Base-by-base conservation (phyloP, 2,113 vertebrate genomes). In the Syngnathus scovelli region DNA sequence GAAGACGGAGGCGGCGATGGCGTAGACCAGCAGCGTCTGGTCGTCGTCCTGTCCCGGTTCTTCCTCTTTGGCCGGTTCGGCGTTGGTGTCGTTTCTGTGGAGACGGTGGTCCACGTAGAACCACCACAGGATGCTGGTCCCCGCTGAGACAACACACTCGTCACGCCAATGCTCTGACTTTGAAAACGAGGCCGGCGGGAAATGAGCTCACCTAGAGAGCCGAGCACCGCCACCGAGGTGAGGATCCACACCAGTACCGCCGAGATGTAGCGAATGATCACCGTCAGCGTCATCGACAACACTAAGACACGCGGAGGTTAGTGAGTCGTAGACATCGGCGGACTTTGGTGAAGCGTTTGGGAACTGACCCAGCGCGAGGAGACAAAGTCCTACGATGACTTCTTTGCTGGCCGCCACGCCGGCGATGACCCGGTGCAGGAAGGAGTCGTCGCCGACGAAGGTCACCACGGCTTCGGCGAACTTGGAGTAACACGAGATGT, bases 181-280 rank as follows among this genome's bases (percentile, higher is more conserved):
- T 12, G n/a, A 13, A 51, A 37, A 39, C 18, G 36, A 9, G 12
- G n/a, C 6, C 18, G 54, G 77, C 51, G 82, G 79, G 69, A 81
- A 68, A 62, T 70, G 71, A 67, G 75, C 95, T 97, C 93, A 98
- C 97, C 95, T 2, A 98, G 92, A 43, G 96, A 98, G 52, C 95
- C 96, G 19, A 99, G 88, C 77, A 97, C 90, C 43, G 98, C 93
- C 84, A 97, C 85, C 71, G 92, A 88, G 51, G 96, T 98, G 83
- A 99, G 89, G 89, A 98, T 96, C 96, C 97, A 98, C 71, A 98
- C 94, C 71, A 99, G 93, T 48, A 98, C 85, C 70, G 95, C 94
- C 41, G 97, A 99, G 90, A 99, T 99, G 89, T 98, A 99, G 43
- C 97, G 94, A 73, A 99, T 98, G 85, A 98, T 93, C 78, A 98